Evolutionary conservation across 2,888 invertebrate genomes (phyloP).

Genomic region (Lampropteryx suffumata): DNA sequence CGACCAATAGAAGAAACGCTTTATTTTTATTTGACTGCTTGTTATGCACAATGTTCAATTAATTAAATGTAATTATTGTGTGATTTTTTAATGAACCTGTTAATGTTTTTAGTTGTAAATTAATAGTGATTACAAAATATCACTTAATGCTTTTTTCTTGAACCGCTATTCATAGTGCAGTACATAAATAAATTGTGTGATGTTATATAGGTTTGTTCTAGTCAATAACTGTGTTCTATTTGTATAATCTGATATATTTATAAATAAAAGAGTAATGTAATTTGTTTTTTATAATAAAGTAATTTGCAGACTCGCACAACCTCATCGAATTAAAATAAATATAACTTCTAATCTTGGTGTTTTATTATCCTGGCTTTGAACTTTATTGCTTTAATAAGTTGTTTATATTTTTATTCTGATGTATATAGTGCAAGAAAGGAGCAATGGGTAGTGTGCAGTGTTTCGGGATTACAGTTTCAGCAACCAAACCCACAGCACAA

Average conservation of each 20-base stretch:
- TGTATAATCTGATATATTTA: no score
- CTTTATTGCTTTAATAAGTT: constrained; percentile 7
- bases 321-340: constrained; percentile 6
- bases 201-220: not conserved
- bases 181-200: no score
- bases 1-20: constrained; percentile 8
- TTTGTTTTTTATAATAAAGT: no score
- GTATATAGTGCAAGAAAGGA: not conserved
- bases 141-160: constrained; percentile 10
- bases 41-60: constrained; percentile 8
- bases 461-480: not conserved
- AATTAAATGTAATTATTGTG: constrained; percentile 4
- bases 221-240: not conserved
- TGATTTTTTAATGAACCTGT: no score
- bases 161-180: constrained; percentile 1
- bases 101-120: not conserved
- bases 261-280: no score
- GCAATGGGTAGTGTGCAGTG: not conserved
- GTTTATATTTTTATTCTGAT: not conserved
- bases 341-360: constrained; percentile 6
- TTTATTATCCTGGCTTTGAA: constrained; percentile 11
- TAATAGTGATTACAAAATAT: not conserved
- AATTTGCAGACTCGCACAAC: no score
- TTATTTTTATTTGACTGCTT: constrained; percentile 6
- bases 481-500: no score